Base-by-base conservation (phyloP, 92 coral and sea anemone species). In the Zoanthus sansibaricus region DNA sequence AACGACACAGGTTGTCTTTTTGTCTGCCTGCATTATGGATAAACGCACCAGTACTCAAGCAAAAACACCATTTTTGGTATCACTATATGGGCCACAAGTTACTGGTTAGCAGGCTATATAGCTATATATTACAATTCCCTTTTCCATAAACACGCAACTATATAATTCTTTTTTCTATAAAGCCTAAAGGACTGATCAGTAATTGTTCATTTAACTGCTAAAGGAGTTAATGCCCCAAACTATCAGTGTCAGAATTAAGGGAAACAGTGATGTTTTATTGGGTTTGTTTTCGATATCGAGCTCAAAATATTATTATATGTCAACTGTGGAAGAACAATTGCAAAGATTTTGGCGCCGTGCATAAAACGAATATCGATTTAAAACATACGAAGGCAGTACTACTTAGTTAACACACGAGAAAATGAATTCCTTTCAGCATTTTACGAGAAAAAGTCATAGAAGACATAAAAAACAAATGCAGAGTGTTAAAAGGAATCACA, bases 161-260 rank as follows among this genome's bases (percentile, higher is more conserved):
- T n/a, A 46, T 7, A 7, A 51, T 75, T 75, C 79, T 8, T 75
- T n/a, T 75, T 54, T 17, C 42, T 37, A 4, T 20, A 47, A 52
- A 75, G 18, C 52, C 7, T 37, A 37, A 62, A 62, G 59, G 32
- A 58, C 33, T 37, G 72, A 48, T 78, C 59, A n/a, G 44, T 46
- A 21, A 68, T 80, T 80, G 85, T 78, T 59, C 83, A 78, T 78
- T 78, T 78, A 58, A 61, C 72, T 58, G 83, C 75, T 10, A 18
- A 80, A 64, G 61, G 56, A 66, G 15, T 66, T 64, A 47, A 80
- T 44, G 37, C 25, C 30, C 33, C 3, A 21, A 51, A 54, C 5
- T 37, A 52, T 52, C 78, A 45, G 56, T 67, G 73, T 66, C 61
- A 48, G 72, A 8, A 3, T 69, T 45, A 9, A 67, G 66, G 30